Evolutionary conservation across 2,113 vertebrate genomes (phyloP), one percentile per base, ranked within the genome.

Genomic region (Tor tambroides): DNA sequence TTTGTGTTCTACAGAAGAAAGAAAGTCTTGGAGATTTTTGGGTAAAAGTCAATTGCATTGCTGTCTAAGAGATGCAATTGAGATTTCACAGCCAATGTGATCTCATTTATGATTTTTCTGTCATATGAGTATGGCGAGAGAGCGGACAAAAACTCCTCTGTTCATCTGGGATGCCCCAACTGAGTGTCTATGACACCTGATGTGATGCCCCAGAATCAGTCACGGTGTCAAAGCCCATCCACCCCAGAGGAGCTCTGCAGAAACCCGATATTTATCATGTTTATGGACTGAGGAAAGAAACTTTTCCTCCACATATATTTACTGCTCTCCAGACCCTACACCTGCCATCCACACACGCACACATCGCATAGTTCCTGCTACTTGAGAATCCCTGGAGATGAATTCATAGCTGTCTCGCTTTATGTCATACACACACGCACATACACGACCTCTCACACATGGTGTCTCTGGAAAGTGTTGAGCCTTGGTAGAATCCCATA

Each of bases 221-320:
- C 61, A 77, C 79, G 38, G 76, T 71, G 30, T 69, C 69, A 61
- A 23, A 51, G 35, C 69, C 65, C 14, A 72, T 35, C 38, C 26
- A 28, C 10, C 30, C 75, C 49, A 88, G 83, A 28, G 30, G 21
- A 72, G 61, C 67, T 86, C 61, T 83, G 93, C 92, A 84, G 82
- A 94, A 96, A 94, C 83, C 89, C 65, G 91, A 93, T 92, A 83
- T 84, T 74, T 35, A 72, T 84, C 32, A 74, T 38, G 12, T 84
- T 74, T 74, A 84, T 84, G 82, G 15, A 84, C 46, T 41, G 82
- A n/a, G 82, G 69, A 72, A 74, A 84, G 67, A 74, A 84, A 84
- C 46, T 74, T 84, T 84, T 84, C 30, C 82, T 74, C 46, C 23
- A 74, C 46, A 83, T 8, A 26, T 38, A 49, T 84, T 84, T 84